A percentile compares a stretch with the other conserved stretches of the same genome.
These are phyloP conservation scores for Venturia canescens DNA, from an alignment of 1,140 invertebrate species.

Conservation along the genomic window DNA sequence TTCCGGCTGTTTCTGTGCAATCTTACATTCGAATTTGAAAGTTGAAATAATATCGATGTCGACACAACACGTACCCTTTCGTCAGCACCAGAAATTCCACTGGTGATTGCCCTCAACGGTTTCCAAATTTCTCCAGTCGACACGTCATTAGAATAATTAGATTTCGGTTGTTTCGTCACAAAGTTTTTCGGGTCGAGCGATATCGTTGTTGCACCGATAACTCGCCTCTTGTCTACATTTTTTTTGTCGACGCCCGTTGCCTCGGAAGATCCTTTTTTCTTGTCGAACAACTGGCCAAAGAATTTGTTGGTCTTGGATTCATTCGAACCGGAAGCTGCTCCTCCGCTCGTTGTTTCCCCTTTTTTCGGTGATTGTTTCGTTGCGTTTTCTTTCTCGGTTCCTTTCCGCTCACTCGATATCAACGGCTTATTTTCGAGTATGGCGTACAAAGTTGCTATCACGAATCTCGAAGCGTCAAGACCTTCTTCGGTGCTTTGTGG, in stretches of 20 bases:
- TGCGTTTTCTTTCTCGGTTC: slow-evolving; percentile 71
- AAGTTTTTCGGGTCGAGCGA: slow-evolving; percentile 84
- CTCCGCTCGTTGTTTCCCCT: slow-evolving; percentile 49
- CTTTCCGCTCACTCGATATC: slow-evolving; percentile 75
- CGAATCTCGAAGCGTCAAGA: slow-evolving; percentile 82
- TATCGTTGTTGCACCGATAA: slow-evolving; percentile 84
- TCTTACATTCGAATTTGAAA: no score
- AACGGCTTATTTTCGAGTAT: slow-evolving; percentile 80
- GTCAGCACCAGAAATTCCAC: slow-evolving; percentile 80
- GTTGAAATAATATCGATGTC: no score
- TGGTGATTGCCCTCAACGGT: slow-evolving; percentile 83
- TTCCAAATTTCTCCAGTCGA: slow-evolving; percentile 87
- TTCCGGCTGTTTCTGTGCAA: no score
- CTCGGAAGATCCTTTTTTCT: slow-evolving; percentile 65
- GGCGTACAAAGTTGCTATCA: slow-evolving; percentile 86
- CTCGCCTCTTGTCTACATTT: slow-evolving; percentile 80
- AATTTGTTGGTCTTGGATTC: slow-evolving; percentile 69
- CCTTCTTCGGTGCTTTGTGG: slow-evolving; percentile 74
- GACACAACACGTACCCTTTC: slow-evolving; percentile 76
- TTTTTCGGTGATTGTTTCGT: slow-evolving; percentile 71
- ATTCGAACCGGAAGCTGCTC: slow-evolving; percentile 50
- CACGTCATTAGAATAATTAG: slow-evolving; percentile 76
- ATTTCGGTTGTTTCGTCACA: slow-evolving; percentile 79
- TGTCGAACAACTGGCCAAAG: slow-evolving; percentile 70
- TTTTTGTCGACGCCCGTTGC: slow-evolving; percentile 66